Evolutionary conservation across 2,888 invertebrate genomes (phyloP).

Genomic region (Caenorhabditis sp.): DNA sequence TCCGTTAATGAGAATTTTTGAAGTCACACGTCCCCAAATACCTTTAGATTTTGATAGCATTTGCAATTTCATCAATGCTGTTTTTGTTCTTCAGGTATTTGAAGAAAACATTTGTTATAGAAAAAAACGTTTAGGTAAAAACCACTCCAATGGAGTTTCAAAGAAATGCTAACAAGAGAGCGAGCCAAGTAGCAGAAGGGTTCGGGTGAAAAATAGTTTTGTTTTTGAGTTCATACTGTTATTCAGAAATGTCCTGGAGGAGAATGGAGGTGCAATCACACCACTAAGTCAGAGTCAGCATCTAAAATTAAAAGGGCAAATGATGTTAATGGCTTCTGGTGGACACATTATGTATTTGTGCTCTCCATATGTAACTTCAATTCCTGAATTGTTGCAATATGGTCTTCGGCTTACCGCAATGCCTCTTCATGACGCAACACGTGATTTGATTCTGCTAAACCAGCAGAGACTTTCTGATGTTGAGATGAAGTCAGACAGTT

Average conservation of each 20-base stretch:
- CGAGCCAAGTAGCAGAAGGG: constrained; percentile 34
- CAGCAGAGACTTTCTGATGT: constrained; percentile 77
- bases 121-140: constrained; percentile 55
- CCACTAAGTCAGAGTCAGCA: constrained; percentile 66
- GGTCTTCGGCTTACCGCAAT: constrained; percentile 76
- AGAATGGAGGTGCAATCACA: not conserved
- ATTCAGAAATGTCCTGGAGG: constrained; percentile 28
- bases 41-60: constrained; percentile 82
- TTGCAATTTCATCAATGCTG: constrained; percentile 79
- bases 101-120: no score
- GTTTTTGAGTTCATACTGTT: no score
- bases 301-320: constrained; percentile 77
- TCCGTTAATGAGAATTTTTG: constrained; percentile 78
- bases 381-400: constrained; percentile 70
- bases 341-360: constrained; percentile 74
- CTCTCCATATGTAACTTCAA: constrained; percentile 77
- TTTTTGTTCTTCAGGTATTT: constrained; percentile 76
- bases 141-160: constrained; percentile 73
- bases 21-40: constrained; percentile 81
- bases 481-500: constrained; percentile 74
- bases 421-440: constrained; percentile 79
- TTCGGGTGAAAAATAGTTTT: not conserved
- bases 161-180: constrained; percentile 55
- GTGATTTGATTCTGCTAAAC: constrained; percentile 80
- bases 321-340: constrained; percentile 73